Evolutionary conservation across 2,797 vertebrate species (phyloP).

Genomic region (Xerus rutilus): DNA sequence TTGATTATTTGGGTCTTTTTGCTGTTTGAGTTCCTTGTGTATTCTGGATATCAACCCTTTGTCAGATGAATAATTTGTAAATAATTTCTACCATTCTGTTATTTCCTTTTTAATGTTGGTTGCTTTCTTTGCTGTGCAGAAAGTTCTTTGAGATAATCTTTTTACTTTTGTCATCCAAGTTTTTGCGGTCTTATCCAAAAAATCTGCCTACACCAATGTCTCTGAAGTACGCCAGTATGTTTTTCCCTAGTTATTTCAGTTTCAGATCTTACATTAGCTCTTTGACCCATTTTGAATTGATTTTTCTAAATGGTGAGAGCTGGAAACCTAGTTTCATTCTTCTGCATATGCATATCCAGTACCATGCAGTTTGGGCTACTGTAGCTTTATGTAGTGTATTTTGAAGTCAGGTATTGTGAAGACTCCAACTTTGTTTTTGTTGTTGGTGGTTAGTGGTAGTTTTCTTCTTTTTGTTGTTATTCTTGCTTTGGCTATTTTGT

Average conservation of each 20-base stretch:
- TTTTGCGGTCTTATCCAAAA: not conserved
- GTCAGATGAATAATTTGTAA: not conserved
- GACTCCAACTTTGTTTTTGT: too few species aligned
- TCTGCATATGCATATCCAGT: not conserved
- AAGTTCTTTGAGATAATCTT: not conserved
- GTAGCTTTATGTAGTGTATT: too few species aligned
- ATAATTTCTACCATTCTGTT: not conserved
- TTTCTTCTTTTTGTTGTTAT: too few species aligned
- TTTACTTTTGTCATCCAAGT: not conserved
- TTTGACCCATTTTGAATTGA: not conserved
- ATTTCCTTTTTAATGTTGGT: not conserved
- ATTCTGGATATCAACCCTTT: not conserved
- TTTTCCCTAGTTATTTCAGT: not conserved
- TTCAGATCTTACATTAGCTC: not conserved
- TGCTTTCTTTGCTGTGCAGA: not conserved
- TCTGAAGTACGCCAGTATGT: not conserved
- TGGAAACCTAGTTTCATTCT: not conserved
- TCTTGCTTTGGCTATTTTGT: too few species aligned
- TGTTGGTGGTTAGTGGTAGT: too few species aligned
- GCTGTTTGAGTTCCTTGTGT: not conserved
- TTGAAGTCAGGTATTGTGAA: too few species aligned
- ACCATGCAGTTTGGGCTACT: not conserved
- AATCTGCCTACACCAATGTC: not conserved
- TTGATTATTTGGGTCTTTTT: not conserved
- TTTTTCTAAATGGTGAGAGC: not conserved